A percentile compares a stretch with the other conserved stretches of the same genome.
phyloP scores from a whole-genome alignment of 2,797 vertebrate genomes.

The Paratrypauchen microcephalus region DNA sequence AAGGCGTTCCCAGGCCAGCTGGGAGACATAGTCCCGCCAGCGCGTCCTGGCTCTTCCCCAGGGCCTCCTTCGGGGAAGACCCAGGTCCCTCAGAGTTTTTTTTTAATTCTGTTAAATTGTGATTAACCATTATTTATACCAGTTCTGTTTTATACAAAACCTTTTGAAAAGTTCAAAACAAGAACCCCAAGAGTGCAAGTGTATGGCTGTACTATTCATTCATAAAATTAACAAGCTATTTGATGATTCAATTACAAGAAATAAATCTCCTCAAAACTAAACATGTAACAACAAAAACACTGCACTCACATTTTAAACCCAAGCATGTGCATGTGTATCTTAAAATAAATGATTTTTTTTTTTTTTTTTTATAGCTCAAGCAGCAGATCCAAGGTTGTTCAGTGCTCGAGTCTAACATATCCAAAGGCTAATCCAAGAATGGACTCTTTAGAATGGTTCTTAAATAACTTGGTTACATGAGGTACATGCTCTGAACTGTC shows the following conservation, averaged over 20 bases:
- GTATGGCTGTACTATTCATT: constrained; percentile 34
- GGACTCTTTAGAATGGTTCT: no score
- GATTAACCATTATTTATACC: constrained; percentile 48
- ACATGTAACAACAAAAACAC: neutral
- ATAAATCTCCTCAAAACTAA: neutral
- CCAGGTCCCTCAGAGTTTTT: no score
- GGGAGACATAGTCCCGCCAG: no score
- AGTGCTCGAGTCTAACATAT: constrained; percentile 47
- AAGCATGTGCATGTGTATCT: constrained; percentile 50
- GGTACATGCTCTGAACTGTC: constrained; percentile 5
- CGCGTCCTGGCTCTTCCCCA: no score
- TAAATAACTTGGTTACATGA: no score
- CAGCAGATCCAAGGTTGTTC: constrained; percentile 11
- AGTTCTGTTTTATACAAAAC: neutral
- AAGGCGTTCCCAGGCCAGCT: no score
- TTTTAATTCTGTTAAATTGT: constrained; percentile 28
- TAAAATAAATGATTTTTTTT: constrained; percentile 35
- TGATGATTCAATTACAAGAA: neutral
- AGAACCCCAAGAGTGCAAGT: constrained; percentile 17
- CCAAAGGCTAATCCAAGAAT: constrained; percentile 48
- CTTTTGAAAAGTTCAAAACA: constrained; percentile 9
- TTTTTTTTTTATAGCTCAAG: neutral
- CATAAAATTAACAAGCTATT: constrained; percentile 14
- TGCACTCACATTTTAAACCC: constrained; percentile 5
- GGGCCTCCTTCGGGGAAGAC: no score